Evolutionary conservation across 2,797 vertebrate species (phyloP).

Genomic region (Xiphophorus birchmanni): DNA sequence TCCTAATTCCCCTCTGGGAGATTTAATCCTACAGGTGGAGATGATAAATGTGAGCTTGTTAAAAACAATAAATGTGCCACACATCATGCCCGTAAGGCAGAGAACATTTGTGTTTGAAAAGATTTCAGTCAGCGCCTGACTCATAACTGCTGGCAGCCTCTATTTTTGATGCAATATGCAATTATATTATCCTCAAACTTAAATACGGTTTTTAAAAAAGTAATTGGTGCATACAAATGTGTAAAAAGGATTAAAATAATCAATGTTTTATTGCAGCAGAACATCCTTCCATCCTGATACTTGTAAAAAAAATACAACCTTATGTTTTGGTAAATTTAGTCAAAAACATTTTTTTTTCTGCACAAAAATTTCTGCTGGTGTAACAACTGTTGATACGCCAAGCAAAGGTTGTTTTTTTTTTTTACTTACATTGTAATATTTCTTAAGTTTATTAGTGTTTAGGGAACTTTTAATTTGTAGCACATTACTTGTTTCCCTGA

Average conservation of each 20-base stretch:
- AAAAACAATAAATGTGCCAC: background rate
- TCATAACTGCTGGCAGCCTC: background rate
- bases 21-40: background rate
- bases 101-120: background rate
- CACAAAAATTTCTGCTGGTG: background rate
- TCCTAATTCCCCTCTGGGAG: background rate
- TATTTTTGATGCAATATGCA: background rate
- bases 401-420: background rate
- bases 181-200: background rate
- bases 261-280: background rate
- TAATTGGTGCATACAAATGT: background rate
- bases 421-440: background rate
- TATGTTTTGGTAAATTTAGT: background rate
- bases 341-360: background rate
- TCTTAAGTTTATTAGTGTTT: background rate
- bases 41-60: background rate
- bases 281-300: background rate
- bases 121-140: background rate
- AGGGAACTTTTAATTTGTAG: background rate
- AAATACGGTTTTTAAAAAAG: background rate
- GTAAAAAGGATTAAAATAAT: background rate
- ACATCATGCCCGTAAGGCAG: background rate
- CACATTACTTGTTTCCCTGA: background rate
- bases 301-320: background rate
- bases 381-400: background rate